Evolutionary conservation across 2,888 invertebrate genomes (phyloP), one percentile per base, ranked within the genome.

Genomic region (Onthophagus sagittarius): DNA sequence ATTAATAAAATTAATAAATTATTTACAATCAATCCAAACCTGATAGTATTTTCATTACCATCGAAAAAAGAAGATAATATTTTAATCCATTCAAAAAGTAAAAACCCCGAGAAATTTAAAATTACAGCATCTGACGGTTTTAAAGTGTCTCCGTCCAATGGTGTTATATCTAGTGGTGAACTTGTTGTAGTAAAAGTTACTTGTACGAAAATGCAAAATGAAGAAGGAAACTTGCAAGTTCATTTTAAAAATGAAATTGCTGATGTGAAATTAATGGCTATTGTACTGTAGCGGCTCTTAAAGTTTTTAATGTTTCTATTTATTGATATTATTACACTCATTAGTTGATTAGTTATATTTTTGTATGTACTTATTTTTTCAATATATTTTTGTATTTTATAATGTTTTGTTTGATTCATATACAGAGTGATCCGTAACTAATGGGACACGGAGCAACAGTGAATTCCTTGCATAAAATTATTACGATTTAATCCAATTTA

Each of bases 231-330:
- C 33, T 69, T 75, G 65, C 14, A 33, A 63, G 5, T 75, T 9
- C 70, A 62, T 70, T 31, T 14, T 70, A 78, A 15, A 73, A 75
- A 15, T 72, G 76, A 70, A 75, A 75, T 70, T 76, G 14, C 73
- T 74, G 73, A 76, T 67, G 63, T 74, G 32, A 0, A 62, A 69
- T 72, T 76, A 13, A 76, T 74, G 65, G 70, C 70, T 69, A n/a
- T 76, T 69, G 71, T 74, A 70, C 70, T 75, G n/a, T 9, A 15
- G 32, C 9, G 64, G 31, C 62, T 75, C 23, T 23, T 23, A 23
- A 39, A 73, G 73, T 75, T 74, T 74, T 64, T 23, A 23, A 23
- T 23, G 3, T 23, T 1, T 23, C 23, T 23, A 23, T 23, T 23
- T 23, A 23, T 23, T 23, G 3, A 23, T 23, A 23, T 23, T 23